Conservation (phyloP, 2,888 invertebrate species). For the Thymelicus lineola region DNA sequence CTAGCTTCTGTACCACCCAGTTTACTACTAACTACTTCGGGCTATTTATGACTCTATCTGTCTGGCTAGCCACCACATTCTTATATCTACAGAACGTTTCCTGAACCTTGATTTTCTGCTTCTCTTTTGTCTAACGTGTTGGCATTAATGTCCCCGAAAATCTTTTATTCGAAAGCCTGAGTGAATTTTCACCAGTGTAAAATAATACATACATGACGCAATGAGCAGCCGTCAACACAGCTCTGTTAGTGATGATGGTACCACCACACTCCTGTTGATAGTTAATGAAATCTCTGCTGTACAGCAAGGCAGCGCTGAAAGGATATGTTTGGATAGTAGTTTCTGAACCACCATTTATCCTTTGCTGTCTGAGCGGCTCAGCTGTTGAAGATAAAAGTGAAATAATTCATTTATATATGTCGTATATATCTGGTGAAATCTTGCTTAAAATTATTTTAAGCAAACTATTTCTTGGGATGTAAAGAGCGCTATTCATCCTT, state of each 20-base stretch:
- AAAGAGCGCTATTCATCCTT: too few relatives aligned
- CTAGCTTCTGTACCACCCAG: too few relatives aligned
- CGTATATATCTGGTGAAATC: background rate
- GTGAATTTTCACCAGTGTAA: background rate
- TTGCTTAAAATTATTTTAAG: too few relatives aligned
- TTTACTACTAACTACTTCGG: too few relatives aligned
- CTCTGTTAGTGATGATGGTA: conserved; percentile 51
- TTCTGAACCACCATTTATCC: conserved; percentile 55
- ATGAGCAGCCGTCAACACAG: conserved; percentile 55
- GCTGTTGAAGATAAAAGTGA: conserved; percentile 20
- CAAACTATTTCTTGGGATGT: too few relatives aligned
- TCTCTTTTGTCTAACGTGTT: too few relatives aligned
- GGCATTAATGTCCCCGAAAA: too few relatives aligned
- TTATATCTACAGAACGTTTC: too few relatives aligned
- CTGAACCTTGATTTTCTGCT: too few relatives aligned
- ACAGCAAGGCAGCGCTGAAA: conserved; percentile 42
- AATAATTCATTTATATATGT: background rate
- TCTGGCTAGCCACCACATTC: too few relatives aligned
- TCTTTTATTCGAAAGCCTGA: too few relatives aligned
- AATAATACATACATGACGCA: conserved; percentile 51
- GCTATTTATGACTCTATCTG: too few relatives aligned
- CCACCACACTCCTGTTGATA: conserved; percentile 46
- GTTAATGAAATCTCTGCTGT: conserved; percentile 38
- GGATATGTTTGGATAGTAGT: conserved; percentile 48
- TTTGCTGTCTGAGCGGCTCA: conserved; percentile 26